Conservation (phyloP, 2,888 invertebrate species). For the Alloplasta piceator region DNA sequence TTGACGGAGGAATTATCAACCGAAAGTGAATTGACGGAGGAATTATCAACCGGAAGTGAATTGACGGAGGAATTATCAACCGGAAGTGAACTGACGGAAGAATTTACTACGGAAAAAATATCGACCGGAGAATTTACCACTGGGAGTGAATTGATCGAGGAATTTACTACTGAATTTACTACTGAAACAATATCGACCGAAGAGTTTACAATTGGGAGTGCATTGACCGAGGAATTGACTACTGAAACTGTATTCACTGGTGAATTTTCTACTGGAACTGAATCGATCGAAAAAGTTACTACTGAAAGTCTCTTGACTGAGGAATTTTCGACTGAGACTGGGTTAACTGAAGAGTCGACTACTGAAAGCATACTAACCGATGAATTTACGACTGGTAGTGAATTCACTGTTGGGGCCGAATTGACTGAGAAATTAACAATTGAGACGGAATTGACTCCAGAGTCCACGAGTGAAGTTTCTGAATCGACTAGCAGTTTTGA, state of each 20-base stretch:
- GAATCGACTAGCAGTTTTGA: neutral
- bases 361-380: neutral
- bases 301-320: neutral
- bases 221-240: neutral
- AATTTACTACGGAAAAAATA: neutral
- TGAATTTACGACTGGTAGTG: neutral
- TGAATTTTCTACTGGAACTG: neutral
- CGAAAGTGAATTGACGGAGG: neutral
- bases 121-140: neutral
- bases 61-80: neutral
- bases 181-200: neutral
- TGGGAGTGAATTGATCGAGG: neutral
- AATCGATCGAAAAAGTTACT: constrained; percentile 1
- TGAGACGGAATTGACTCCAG: neutral
- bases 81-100: neutral
- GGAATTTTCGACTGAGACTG: constrained; percentile 1
- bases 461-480: neutral
- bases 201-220: neutral
- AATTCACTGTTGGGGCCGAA: constrained; percentile 5
- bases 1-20: neutral
- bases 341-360: neutral
- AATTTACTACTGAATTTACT: neutral
- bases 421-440: neutral
- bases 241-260: neutral
- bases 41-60: neutral